A percentile compares a stretch with the other conserved stretches of the same genome.
These are phyloP conservation scores for Stegastes partitus DNA, from an alignment of 2,113 vertebrate species.

Conservation along the genomic window DNA sequence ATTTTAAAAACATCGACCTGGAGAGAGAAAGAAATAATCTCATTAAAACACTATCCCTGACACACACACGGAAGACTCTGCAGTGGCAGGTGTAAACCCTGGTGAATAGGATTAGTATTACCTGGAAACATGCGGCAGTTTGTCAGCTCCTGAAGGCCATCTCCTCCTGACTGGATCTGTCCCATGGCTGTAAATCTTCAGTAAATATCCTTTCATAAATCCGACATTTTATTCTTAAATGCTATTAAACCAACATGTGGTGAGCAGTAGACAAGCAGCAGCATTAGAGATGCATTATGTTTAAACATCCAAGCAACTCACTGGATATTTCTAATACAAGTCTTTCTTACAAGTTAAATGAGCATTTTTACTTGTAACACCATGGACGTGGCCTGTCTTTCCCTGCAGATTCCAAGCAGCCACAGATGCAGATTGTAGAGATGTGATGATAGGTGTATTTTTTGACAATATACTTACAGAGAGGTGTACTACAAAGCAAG, in stretches of 20 bases:
- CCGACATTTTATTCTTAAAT: background rate
- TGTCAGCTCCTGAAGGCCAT: slow-evolving; percentile 18
- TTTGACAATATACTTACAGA: too few species aligned
- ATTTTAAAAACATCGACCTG: slow-evolving; percentile 43
- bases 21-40: slow-evolving; percentile 25
- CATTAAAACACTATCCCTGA: slow-evolving; percentile 24
- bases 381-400: too few species aligned
- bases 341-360: too few species aligned
- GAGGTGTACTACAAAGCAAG: too few species aligned
- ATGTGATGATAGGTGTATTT: too few species aligned
- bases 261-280: background rate
- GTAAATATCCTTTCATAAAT: background rate
- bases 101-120: slow-evolving; percentile 25
- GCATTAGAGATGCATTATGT: background rate
- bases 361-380: too few species aligned
- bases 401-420: too few species aligned
- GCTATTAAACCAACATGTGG: background rate
- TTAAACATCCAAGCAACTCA: too few species aligned
- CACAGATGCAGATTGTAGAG: too few species aligned
- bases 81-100: slow-evolving; percentile 11
- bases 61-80: slow-evolving; percentile 2
- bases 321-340: too few species aligned
- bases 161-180: slow-evolving; percentile 7
- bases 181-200: slow-evolving; percentile 3
- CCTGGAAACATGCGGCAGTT: slow-evolving; percentile 21